Evolutionary conservation across 1,140 invertebrate species (phyloP).

Genomic region (Listronotus bonariensis): DNA sequence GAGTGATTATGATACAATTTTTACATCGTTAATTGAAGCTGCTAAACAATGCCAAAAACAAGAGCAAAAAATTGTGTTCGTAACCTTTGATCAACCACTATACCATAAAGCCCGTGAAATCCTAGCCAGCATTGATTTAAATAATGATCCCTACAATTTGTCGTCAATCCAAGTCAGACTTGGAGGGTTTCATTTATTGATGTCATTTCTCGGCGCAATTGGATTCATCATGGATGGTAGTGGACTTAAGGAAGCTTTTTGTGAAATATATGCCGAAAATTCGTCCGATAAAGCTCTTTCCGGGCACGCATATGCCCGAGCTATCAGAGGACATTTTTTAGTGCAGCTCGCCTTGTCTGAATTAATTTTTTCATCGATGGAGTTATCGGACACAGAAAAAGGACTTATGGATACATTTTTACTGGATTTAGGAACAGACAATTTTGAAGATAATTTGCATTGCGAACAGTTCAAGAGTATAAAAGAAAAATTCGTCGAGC

Average conservation of each 20-base stretch:
- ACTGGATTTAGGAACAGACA: too few relatives aligned
- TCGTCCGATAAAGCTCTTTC: slow-evolving; percentile 45
- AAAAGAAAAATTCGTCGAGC: too few relatives aligned
- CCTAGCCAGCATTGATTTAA: slow-evolving; percentile 9
- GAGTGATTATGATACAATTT: slow-evolving; percentile 22
- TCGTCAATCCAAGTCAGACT: slow-evolving; percentile 37
- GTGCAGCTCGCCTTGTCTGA: slow-evolving; percentile 22
- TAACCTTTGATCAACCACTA: slow-evolving; percentile 49
- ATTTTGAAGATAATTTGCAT: too few relatives aligned
- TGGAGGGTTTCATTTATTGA: slow-evolving; percentile 53
- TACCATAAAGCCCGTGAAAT: slow-evolving; percentile 50
- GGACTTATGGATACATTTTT: too few relatives aligned
- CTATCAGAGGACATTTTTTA: slow-evolving; percentile 31
- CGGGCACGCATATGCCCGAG: slow-evolving; percentile 50
- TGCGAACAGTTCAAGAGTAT: too few relatives aligned
- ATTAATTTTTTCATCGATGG: slow-evolving; percentile 14
- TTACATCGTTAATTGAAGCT: slow-evolving; percentile 10
- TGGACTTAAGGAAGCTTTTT: slow-evolving; percentile 52
- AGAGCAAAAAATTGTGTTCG: neutral
- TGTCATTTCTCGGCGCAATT: slow-evolving; percentile 55
- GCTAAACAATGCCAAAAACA: slow-evolving; percentile 9
- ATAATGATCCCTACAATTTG: slow-evolving; percentile 23
- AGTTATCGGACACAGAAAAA: too few relatives aligned
- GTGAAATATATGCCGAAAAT: slow-evolving; percentile 45
- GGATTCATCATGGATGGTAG: slow-evolving; percentile 54